Evolutionary conservation across 2,888 invertebrate species (phyloP).

Genomic region (Zygogramma bicolorata): DNA sequence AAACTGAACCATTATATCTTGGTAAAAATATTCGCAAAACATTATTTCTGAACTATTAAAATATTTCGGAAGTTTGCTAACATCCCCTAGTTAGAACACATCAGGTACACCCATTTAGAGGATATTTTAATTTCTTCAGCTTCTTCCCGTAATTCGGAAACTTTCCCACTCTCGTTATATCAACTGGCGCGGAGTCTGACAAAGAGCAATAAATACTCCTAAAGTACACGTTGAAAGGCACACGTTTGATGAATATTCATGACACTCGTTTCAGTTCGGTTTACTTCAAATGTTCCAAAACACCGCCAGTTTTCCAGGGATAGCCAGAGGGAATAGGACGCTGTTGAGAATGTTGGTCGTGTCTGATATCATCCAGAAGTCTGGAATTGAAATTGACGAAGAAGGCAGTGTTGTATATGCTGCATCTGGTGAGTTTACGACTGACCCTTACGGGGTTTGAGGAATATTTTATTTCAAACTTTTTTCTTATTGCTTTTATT

Average conservation of each 20-base stretch:
- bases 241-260: conserved; percentile 31
- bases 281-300: conserved; percentile 78
- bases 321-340: conserved; percentile 72
- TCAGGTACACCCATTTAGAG: neutral
- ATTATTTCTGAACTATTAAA: no score
- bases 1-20: no score
- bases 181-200: conserved; percentile 12
- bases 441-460: no score
- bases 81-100: no score
- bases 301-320: conserved; percentile 78
- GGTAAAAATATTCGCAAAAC: no score
- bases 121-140: neutral
- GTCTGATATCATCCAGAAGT: conserved; percentile 79
- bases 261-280: conserved; percentile 71
- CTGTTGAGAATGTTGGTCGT: conserved; percentile 68
- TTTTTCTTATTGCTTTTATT: no score
- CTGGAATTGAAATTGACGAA: conserved; percentile 83
- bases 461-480: no score
- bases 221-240: neutral
- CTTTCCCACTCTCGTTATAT: conserved; percentile 1
- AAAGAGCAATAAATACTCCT: conserved; percentile 10
- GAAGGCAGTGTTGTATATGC: conserved; percentile 79
- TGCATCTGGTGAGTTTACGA: conserved; percentile 72
- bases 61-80: no score
- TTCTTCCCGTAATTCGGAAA: neutral